Percentiles rank a stretch among this genome's conserved stretches.
Conservation (phyloP, 1,140 invertebrate species). For the Odontomachus brunneus region DNA sequence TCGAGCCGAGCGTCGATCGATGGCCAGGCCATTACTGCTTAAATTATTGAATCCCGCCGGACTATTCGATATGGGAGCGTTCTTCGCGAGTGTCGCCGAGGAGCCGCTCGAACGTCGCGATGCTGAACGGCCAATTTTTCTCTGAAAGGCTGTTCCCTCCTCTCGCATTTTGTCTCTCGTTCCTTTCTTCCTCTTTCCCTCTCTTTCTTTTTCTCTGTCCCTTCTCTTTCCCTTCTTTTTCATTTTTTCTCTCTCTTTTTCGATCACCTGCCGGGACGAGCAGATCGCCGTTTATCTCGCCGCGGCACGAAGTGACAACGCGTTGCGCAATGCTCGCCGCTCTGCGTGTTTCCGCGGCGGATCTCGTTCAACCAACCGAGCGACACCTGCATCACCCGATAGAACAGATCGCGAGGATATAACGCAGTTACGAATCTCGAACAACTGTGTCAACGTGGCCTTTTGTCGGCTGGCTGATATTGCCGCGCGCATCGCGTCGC, state of each 20-base stretch:
- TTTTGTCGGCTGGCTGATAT: conserved; percentile 38
- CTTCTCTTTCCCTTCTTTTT: not conserved
- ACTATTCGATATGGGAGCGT: conserved; percentile 29
- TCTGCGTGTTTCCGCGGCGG: conserved; percentile 13
- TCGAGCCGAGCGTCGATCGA: conserved; percentile 41
- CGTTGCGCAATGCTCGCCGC: conserved; percentile 22
- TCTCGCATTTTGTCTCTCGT: no score
- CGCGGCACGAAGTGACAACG: conserved; percentile 13
- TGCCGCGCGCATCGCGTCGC: not conserved
- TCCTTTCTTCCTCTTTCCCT: not conserved
- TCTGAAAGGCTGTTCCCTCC: no score
- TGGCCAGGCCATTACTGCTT: conserved; percentile 53
- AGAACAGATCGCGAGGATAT: conserved; percentile 21
- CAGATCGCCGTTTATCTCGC: conserved; percentile 26
- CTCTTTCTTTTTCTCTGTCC: not conserved
- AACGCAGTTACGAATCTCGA: conserved; percentile 11
- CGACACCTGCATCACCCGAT: conserved; percentile 10
- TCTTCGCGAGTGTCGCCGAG: not conserved
- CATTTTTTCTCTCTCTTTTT: not conserved
- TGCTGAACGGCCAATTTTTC: not conserved
- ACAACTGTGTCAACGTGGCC: conserved; percentile 24
- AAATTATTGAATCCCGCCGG: conserved; percentile 54
- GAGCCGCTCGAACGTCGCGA: not conserved
- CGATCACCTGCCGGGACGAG: not conserved
- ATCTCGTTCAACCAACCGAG: conserved; percentile 14